Conservation (phyloP, 2,888 invertebrate genomes). For the Hetaerina titia region DNA sequence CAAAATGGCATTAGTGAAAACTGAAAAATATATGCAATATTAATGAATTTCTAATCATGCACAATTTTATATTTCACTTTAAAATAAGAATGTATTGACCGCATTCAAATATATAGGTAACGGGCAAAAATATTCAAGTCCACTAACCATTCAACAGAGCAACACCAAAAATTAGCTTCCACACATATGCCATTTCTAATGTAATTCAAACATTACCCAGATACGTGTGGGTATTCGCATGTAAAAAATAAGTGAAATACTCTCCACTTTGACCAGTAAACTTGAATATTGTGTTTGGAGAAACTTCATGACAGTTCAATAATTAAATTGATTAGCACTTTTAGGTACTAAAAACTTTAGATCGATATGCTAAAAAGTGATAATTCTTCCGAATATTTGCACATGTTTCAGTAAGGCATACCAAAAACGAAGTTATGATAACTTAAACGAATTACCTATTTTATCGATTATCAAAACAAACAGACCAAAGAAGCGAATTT, state of each 20-base stretch:
- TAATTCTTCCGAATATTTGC: background rate
- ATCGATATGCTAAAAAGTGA: background rate
- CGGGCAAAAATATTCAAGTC: background rate
- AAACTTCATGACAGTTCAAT: constrained; percentile 57
- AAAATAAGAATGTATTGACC: background rate
- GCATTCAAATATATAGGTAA: background rate
- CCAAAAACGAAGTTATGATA: background rate
- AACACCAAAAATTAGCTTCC: constrained; percentile 23
- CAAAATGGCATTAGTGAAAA: constrained; percentile 33
- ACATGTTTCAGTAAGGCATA: background rate
- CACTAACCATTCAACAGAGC: constrained; percentile 35
- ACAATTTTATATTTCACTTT: background rate
- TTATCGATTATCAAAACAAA: constrained; percentile 61
- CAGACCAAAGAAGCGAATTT: constrained; percentile 51
- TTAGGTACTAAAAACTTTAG: background rate
- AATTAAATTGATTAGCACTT: constrained; percentile 59
- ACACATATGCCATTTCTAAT: constrained; percentile 29
- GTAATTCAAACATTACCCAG: background rate
- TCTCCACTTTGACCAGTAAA: background rate
- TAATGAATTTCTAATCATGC: background rate
- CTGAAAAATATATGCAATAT: background rate
- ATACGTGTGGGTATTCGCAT: background rate
- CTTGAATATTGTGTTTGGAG: background rate
- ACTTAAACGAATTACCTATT: constrained; percentile 19
- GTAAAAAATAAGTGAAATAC: background rate